Conservation (phyloP, 2,888 invertebrate genomes). For the Cosmia pyralina region DNA sequence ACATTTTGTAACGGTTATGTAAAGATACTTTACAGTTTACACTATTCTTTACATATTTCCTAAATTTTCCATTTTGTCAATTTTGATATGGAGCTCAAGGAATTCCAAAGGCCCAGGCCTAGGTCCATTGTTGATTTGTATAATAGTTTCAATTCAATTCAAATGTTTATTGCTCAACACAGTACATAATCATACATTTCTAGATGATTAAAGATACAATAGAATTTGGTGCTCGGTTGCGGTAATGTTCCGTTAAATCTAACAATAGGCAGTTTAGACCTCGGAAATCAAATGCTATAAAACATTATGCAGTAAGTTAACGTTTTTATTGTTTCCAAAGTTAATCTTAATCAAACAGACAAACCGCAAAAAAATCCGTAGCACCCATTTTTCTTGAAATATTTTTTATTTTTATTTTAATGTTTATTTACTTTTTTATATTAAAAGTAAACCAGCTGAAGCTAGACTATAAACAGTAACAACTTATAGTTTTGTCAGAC, state of each 20-base stretch:
- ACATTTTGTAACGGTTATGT: conserved; percentile 64
- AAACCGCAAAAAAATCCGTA: neutral
- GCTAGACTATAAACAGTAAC: conserved; percentile 11
- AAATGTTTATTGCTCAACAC: too few relatives aligned
- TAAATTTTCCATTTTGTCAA: neutral
- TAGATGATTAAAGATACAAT: conserved; percentile 54
- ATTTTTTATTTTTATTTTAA: neutral
- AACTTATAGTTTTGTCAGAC: conserved; percentile 32
- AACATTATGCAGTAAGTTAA: conserved; percentile 39
- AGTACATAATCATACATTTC: too few relatives aligned
- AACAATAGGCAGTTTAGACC: conserved; percentile 53
- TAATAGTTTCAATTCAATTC: conserved; percentile 41
- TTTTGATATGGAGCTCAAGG: conserved; percentile 2
- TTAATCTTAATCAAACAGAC: neutral
- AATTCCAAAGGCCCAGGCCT: conserved; percentile 27
- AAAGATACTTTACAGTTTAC: conserved; percentile 28
- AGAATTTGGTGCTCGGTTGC: conserved; percentile 36
- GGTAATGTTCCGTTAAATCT: conserved; percentile 52
- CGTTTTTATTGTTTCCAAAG: conserved; percentile 18
- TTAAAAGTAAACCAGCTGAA: conserved; percentile 11
- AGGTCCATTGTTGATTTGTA: conserved; percentile 36
- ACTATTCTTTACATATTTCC: conserved; percentile 1
- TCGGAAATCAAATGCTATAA: conserved; percentile 48
- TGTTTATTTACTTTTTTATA: neutral
- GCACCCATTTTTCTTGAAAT: neutral